Percentiles rank a stretch among this genome's conserved stretches.
These are phyloP conservation scores for Galaxias olidus DNA, from an alignment of 2,797 vertebrate genomes.

Conservation along the genomic window DNA sequence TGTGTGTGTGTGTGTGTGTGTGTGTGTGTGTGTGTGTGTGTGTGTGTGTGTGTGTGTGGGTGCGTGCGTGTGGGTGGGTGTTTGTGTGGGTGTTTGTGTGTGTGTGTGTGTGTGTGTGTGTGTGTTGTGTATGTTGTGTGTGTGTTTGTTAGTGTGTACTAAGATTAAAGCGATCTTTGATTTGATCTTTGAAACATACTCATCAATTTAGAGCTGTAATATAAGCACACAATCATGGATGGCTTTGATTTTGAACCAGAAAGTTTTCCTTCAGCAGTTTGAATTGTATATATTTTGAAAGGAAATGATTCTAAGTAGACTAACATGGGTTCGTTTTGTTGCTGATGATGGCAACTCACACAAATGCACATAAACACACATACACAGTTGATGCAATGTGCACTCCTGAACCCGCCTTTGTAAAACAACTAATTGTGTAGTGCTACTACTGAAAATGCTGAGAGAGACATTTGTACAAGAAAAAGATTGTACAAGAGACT, in stretches of 20 bases:
- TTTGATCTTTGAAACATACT: too few species aligned
- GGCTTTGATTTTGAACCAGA: constrained; percentile 32
- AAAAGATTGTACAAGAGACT: neutral
- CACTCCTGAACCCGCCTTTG: too few species aligned
- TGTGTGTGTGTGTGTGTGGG: neutral
- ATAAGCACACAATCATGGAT: constrained; percentile 16
- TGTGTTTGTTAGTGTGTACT: too few species aligned
- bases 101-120: constrained; percentile 12
- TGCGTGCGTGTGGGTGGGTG: neutral
- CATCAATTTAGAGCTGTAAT: constrained; percentile 9
- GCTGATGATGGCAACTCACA: too few species aligned
- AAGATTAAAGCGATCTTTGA: too few species aligned
- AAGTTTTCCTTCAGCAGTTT: too few species aligned
- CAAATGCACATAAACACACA: too few species aligned
- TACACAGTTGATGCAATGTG: too few species aligned
- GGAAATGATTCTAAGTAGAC: too few species aligned
- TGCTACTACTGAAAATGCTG: neutral
- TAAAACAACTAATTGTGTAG: neutral
- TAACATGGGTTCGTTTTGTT: too few species aligned
- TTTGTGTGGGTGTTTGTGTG: constrained; percentile 26
- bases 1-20: constrained; percentile 11
- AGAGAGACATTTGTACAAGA: neutral
- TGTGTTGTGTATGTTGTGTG: too few species aligned
- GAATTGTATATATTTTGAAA: too few species aligned
- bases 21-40: constrained; percentile 5